Evolutionary conservation across 1,140 invertebrate genomes (phyloP).

Genomic region (Trichonephila clavata): DNA sequence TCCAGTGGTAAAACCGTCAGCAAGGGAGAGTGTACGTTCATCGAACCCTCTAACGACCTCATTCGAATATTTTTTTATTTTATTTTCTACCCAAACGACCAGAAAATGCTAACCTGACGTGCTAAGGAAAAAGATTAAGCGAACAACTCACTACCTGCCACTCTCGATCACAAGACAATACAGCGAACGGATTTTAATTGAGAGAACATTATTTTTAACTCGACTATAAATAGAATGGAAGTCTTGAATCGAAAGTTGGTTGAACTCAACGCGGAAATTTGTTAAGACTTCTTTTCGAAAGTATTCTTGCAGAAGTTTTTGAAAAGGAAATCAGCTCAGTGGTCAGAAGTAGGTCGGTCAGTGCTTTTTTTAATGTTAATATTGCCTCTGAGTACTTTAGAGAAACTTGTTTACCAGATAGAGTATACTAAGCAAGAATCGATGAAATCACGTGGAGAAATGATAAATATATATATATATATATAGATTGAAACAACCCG

Average conservation of each 20-base stretch:
- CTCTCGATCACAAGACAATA: conserved; percentile 43
- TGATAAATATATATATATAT: not conserved
- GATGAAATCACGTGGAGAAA: not conserved
- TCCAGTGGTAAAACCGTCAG: not conserved
- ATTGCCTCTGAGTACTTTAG: not conserved
- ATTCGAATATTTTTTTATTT: not conserved
- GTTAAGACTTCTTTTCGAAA: not conserved
- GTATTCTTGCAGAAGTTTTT: not conserved
- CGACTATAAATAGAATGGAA: conserved; percentile 37
- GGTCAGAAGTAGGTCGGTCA: conserved; percentile 6
- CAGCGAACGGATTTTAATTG: conserved; percentile 45
- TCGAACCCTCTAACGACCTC: conserved; percentile 21
- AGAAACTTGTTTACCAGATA: conserved; percentile 1
- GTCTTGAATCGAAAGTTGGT: conserved; percentile 9
- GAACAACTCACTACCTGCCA: conserved; percentile 21
- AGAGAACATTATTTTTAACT: conserved; percentile 60
- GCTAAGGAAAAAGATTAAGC: conserved; percentile 7
- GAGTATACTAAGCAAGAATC: not conserved
- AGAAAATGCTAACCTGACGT: not conserved
- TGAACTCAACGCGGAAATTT: conserved; percentile 51
- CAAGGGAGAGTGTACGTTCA: not conserved
- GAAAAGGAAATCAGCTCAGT: conserved; percentile 16
- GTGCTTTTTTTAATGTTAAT: not conserved
- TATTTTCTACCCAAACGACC: not conserved
- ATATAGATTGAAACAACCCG: no score